Evolutionary conservation across 2,113 vertebrate genomes (phyloP).

Genomic region (Natator depressus): DNA sequence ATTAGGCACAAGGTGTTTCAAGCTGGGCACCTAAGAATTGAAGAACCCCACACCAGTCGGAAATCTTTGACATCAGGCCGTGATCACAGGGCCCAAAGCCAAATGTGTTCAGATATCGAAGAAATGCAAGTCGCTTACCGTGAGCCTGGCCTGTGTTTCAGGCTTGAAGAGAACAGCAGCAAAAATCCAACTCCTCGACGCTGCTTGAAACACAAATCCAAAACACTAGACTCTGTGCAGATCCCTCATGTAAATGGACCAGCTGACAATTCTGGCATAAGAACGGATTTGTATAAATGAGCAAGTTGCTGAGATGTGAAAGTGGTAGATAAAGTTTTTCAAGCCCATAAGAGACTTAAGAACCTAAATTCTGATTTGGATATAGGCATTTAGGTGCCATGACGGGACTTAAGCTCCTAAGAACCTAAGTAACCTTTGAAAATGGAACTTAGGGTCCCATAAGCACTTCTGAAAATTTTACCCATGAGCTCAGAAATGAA

Average conservation of each 20-base stretch:
- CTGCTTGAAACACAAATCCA: not conserved
- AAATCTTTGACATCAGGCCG: no score
- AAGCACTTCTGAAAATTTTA: not conserved
- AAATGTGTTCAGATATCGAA: no score
- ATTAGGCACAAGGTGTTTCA: no score
- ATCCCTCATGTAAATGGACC: not conserved
- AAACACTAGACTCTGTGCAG: not conserved
- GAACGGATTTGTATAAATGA: not conserved
- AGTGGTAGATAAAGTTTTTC: not conserved
- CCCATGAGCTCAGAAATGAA: not conserved
- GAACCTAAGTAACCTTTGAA: not conserved
- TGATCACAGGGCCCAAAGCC: no score
- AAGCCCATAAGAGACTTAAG: not conserved
- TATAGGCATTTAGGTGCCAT: not conserved
- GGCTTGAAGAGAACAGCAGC: not conserved
- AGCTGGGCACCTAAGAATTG: no score
- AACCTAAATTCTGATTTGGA: not conserved
- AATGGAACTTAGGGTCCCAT: not conserved
- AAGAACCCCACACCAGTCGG: no score
- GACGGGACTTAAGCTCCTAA: not conserved
- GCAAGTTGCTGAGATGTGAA: not conserved
- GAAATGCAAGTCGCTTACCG: not conserved
- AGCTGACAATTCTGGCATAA: not conserved
- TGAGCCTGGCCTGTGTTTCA: not conserved
- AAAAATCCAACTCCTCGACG: no score